Evolutionary conservation across 2,113 vertebrate species (phyloP).

Genomic region (Coracopsis vasa): DNA sequence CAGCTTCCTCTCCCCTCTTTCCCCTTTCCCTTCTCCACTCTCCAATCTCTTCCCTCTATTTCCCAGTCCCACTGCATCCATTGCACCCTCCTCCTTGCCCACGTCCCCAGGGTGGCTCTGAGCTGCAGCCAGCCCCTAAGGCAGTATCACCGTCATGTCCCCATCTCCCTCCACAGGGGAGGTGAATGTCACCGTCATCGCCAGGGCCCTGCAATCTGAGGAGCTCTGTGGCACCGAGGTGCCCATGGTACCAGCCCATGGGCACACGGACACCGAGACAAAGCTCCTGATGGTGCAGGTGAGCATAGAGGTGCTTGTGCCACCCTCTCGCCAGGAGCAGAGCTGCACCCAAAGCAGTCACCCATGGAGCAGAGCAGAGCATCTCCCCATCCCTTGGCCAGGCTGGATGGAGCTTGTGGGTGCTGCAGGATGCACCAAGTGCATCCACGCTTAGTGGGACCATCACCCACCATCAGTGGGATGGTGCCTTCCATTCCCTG

Average conservation of each 20-base stretch:
- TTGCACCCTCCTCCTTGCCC: not conserved
- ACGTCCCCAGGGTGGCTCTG: not conserved
- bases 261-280: not conserved
- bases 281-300: slow-evolving; percentile 62
- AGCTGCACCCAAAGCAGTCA: not conserved
- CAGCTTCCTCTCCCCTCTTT: not conserved
- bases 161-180: not conserved
- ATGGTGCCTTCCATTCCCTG: not conserved
- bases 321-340: not conserved
- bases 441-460: not conserved
- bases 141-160: not conserved
- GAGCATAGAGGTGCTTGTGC: not conserved
- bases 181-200: slow-evolving; percentile 30
- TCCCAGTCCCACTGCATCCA: fast-evolving
- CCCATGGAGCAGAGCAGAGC: not conserved
- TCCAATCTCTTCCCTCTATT: not conserved
- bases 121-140: not conserved
- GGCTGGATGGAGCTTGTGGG: not conserved
- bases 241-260: not conserved
- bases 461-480: not conserved
- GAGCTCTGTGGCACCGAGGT: slow-evolving; percentile 12
- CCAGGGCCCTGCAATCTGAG: not conserved
- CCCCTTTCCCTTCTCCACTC: not conserved
- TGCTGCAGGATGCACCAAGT: no score
- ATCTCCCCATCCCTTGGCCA: not conserved